These are phyloP conservation scores for Neostethus bicornis DNA, from an alignment of 2,797 vertebrate genomes.

Conservation along the genomic window DNA sequence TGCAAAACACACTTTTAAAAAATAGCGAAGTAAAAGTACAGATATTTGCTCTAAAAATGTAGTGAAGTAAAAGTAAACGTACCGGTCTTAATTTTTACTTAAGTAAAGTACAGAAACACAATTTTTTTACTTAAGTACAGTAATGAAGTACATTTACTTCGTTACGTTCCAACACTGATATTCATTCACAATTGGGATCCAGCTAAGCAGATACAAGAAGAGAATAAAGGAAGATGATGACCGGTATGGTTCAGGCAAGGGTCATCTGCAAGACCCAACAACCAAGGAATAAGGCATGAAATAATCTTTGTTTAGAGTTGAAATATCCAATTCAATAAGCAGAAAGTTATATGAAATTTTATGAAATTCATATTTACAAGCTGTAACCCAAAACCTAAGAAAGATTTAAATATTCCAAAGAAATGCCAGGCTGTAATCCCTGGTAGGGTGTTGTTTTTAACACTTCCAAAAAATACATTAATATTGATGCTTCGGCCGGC, in stretches of 20 bases:
- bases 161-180: too few species aligned
- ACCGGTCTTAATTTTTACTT: too few species aligned
- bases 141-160: too few species aligned
- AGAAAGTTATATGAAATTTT: background rate
- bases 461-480: conserved; percentile 42
- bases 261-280: conserved; percentile 1
- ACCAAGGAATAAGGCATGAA: conserved; percentile 5
- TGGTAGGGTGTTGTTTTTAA: conserved; percentile 28
- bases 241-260: conserved; percentile 25
- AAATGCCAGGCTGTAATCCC: conserved; percentile 25
- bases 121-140: too few species aligned
- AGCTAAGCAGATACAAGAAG: conserved; percentile 44
- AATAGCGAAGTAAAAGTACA: too few species aligned
- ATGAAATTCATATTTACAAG: background rate
- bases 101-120: too few species aligned
- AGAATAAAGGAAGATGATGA: conserved; percentile 6
- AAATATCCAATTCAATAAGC: conserved; percentile 6
- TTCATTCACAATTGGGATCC: conserved; percentile 56
- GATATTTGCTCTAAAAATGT: too few species aligned
- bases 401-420: conserved; percentile 12
- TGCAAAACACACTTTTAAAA: too few species aligned
- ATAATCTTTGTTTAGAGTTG: background rate
- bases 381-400: background rate
- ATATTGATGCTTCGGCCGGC: conserved; percentile 32
- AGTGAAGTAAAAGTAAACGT: too few species aligned